Conservation (phyloP, 2,888 invertebrate species). For the Tryphoninae sp. region DNA sequence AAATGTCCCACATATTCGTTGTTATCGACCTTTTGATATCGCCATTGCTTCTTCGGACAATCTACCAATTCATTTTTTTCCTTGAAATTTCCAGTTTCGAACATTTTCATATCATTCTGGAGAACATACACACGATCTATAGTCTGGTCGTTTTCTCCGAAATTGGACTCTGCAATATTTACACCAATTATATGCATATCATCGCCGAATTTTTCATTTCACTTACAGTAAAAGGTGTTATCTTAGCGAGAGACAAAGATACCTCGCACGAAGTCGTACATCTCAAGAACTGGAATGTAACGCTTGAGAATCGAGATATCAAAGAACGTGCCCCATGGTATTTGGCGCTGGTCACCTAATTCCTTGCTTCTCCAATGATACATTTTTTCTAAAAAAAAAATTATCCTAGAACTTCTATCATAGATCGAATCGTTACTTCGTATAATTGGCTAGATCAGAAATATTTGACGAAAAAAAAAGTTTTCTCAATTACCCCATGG, state of each 20-base stretch:
- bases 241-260: conserved; percentile 55
- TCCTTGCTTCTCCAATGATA: conserved; percentile 92
- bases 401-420: background rate
- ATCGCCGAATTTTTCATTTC: background rate
- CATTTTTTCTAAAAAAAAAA: conserved; percentile 81
- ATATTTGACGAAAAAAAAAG: conserved; percentile 15
- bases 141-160: conserved; percentile 45
- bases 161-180: conserved; percentile 81
- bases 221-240: background rate
- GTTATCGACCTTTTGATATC: conserved; percentile 78
- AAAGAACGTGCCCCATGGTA: conserved; percentile 94
- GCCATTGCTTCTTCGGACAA: conserved; percentile 78
- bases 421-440: no score
- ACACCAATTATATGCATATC: background rate
- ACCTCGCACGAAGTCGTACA: conserved; percentile 90
- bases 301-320: conserved; percentile 89
- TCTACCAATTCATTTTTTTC: conserved; percentile 89
- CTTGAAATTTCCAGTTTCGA: conserved; percentile 90
- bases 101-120: conserved; percentile 93
- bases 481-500: conserved; percentile 88
- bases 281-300: conserved; percentile 94
- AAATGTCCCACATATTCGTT: conserved; percentile 83
- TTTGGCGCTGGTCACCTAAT: conserved; percentile 83
- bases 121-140: conserved; percentile 91
- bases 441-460: no score